Base-by-base conservation (phyloP, 2,888 invertebrate genomes). In the Gymnocheta viridis region DNA sequence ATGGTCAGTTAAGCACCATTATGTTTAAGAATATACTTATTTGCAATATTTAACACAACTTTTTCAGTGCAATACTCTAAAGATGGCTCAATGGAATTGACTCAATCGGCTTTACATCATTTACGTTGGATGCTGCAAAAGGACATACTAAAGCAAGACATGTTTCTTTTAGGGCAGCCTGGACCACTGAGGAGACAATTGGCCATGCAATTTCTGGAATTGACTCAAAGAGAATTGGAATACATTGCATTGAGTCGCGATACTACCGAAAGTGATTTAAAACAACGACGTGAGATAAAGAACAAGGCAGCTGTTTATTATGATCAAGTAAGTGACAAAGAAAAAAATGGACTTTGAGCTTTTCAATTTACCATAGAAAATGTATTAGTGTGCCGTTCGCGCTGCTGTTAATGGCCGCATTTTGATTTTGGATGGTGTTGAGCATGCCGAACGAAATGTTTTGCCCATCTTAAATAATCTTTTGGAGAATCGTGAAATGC, bases 81-180 rank as follows among this genome's bases (percentile, higher is more conserved):
- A 66, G 88, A 93, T 90, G 95, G 95, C 87, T 90, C 93, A 17
- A 93, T 94, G 77, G 92, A 93, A 67, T 89, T 95, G 70, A 94
- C 94, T 19, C 97, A 97, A 92, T 95, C 95, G 81, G 94, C 94
- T 0, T 92, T 98, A 5, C 94, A 95, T 83, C 96, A 98, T 91
- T 92, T 99, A 87, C 94, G 96, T 94, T 99, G 99, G 99, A 97
- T 99, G 95, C 94, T 98, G 93, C 98, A 99, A 90, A 99, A 99
- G 91, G 98, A 99, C 91, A 90, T 95, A 27, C 92, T 99, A 4
- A 96, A 96, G 0, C 99, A 99, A 92, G 99, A 99, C 90, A 97
- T 99, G 93, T 99, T 99, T 91, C 93, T 99, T 41, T 94, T 99
- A 81, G 99, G 99, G 0, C 94, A 96, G 29, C 99, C 99, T 7